Percentiles rank a stretch among this genome's conserved stretches.
These are phyloP conservation scores for Luffia ferchaultella DNA, from an alignment of 2,888 invertebrate species.

Conservation along the genomic window DNA sequence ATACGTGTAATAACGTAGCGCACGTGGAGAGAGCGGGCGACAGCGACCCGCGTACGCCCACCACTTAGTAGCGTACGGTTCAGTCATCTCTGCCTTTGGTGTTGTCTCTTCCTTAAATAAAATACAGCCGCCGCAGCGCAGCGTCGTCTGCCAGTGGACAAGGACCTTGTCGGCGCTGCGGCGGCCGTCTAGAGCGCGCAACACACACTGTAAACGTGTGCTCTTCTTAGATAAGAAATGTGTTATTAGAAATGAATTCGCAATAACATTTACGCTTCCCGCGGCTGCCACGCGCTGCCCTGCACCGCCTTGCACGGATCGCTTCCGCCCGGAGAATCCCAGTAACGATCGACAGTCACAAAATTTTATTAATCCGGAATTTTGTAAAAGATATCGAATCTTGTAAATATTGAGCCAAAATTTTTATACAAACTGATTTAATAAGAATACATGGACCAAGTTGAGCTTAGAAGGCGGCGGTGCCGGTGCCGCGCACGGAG, in stretches of 20 bases:
- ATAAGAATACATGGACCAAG: slow-evolving; percentile 52
- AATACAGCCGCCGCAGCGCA: slow-evolving; percentile 24
- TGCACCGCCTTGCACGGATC: too few species aligned
- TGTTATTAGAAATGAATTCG: slow-evolving; percentile 58
- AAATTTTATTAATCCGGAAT: slow-evolving; percentile 41
- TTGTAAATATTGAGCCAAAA: slow-evolving; percentile 63
- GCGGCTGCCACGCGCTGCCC: slow-evolving; percentile 1
- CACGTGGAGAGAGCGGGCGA: too few species aligned
- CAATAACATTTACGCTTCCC: slow-evolving; percentile 26
- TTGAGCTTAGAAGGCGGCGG: slow-evolving; percentile 23
- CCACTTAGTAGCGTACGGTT: slow-evolving; percentile 11
- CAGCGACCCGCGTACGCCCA: slow-evolving; percentile 2
- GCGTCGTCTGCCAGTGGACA: slow-evolving; percentile 28
- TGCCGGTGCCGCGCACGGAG: slow-evolving; percentile 9
- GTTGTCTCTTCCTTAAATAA: slow-evolving; percentile 56
- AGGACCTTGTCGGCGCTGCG: background rate
- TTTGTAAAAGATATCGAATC: slow-evolving; percentile 49
- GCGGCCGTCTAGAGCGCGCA: background rate
- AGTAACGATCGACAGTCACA: background rate
- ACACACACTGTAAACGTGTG: slow-evolving; percentile 47
- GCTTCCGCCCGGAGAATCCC: background rate
- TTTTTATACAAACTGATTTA: slow-evolving; percentile 62
- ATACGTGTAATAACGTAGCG: slow-evolving; percentile 23
- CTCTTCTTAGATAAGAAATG: slow-evolving; percentile 51
- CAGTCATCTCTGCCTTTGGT: slow-evolving; percentile 54